These are phyloP conservation scores for Acyrthosiphon pisum DNA, from an alignment of 1,140 invertebrate genomes.

Conservation along the genomic window DNA sequence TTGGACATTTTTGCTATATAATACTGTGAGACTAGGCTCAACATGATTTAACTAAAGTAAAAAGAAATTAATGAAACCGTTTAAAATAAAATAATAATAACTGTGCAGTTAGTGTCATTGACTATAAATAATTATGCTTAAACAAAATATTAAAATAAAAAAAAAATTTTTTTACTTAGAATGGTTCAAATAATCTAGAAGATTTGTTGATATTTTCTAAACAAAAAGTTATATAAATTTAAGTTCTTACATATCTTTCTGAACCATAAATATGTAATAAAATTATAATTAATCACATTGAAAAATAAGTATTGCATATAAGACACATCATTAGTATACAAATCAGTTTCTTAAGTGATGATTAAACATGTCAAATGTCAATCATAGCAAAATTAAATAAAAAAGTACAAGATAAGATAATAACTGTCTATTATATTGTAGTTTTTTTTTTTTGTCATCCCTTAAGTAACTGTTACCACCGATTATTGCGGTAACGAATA, in stretches of 20 bases:
- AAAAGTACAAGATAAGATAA: neutral
- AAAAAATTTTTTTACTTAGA: neutral
- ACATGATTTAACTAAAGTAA: constrained; percentile 22
- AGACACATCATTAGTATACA: constrained; percentile 27
- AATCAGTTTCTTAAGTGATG: constrained; percentile 10
- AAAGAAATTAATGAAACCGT: neutral
- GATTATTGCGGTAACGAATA: constrained; percentile 20
- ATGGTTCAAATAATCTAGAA: neutral
- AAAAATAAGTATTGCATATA: constrained; percentile 49
- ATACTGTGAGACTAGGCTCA: constrained; percentile 38
- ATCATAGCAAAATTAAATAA: neutral
- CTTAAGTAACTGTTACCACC: constrained; percentile 22
- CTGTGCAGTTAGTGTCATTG: too few relatives aligned
- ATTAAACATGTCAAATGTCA: neutral
- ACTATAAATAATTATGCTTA: neutral
- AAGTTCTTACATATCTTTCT: neutral
- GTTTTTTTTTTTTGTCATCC: neutral
- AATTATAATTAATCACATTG: constrained; percentile 22
- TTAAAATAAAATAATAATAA: neutral
- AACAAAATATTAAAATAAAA: neutral
- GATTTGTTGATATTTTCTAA: neutral
- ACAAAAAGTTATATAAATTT: neutral
- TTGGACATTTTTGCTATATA: constrained; percentile 26
- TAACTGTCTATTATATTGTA: neutral
- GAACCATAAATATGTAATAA: neutral